Conservation (phyloP, 2,888 invertebrate species). For the Temnothorax rugatulus region DNA sequence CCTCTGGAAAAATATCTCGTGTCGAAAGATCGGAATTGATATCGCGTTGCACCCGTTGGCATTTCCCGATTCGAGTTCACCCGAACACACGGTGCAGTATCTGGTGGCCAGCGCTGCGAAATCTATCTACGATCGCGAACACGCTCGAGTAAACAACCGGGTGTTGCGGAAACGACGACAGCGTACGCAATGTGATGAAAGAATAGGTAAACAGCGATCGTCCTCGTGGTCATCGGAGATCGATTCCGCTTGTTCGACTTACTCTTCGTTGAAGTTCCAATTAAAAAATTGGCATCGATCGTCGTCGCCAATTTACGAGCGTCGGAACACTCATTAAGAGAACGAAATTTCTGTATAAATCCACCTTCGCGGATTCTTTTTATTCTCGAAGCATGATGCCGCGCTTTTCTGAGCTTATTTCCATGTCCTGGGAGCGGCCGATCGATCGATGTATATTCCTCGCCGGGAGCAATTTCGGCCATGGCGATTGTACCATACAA, state of each 20-base stretch:
- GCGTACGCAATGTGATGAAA: conserved; percentile 6
- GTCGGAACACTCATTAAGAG: conserved; percentile 15
- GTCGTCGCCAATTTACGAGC: conserved; percentile 23
- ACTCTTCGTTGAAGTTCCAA: not conserved
- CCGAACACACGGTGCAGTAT: conserved; percentile 20
- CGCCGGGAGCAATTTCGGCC: conserved; percentile 63
- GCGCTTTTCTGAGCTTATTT: conserved; percentile 55
- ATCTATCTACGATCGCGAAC: conserved; percentile 34
- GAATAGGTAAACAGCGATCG: conserved; percentile 38
- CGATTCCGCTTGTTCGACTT: not conserved
- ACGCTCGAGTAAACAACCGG: conserved; percentile 43
- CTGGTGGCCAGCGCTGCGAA: conserved; percentile 12
- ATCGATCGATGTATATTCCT: conserved; percentile 63
- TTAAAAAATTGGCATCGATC: conserved; percentile 3
- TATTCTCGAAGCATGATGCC: conserved; percentile 22
- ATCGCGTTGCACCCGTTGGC: conserved; percentile 29
- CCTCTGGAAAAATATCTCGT: conserved; percentile 34
- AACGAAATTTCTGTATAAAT: conserved; percentile 8
- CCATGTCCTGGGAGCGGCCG: conserved; percentile 47
- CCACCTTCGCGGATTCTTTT: not conserved
- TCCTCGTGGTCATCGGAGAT: not conserved
- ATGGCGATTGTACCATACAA: conserved; percentile 63
- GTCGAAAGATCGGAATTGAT: conserved; percentile 30
- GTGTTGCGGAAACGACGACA: conserved; percentile 31
- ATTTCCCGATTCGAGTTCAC: conserved; percentile 25